Conservation (phyloP, 2,797 vertebrate species). For the Dicrostonyx torquatus region DNA sequence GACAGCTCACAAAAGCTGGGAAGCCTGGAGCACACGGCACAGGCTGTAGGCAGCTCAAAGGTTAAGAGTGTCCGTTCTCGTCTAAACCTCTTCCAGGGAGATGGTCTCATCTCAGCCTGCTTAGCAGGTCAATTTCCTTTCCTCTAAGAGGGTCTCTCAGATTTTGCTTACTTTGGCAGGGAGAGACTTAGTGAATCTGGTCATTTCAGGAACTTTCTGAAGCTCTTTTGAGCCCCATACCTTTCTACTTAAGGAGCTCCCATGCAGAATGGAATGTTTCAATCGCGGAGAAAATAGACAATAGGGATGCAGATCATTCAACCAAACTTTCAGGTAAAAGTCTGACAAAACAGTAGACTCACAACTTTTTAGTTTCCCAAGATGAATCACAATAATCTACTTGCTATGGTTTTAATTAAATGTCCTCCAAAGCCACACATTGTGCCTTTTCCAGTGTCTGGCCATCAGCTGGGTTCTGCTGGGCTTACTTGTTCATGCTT, state of each 20-base stretch:
- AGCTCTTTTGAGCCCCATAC: neutral
- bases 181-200: neutral
- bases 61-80: neutral
- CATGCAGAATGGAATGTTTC: neutral
- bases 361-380: neutral
- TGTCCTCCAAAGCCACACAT: neutral
- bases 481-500: no score
- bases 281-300: neutral
- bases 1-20: neutral
- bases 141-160: no score
- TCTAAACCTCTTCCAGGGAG: neutral
- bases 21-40: neutral
- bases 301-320: neutral
- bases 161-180: no score
- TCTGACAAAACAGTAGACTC: neutral
- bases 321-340: neutral
- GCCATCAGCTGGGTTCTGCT: no score
- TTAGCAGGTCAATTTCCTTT: neutral
- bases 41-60: neutral
- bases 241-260: neutral
- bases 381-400: neutral
- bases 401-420: neutral
- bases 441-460: no score
- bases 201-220: neutral
- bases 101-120: neutral